Evolutionary conservation across 1,140 invertebrate species (phyloP).

Genomic region (Bactericera cockerelli): DNA sequence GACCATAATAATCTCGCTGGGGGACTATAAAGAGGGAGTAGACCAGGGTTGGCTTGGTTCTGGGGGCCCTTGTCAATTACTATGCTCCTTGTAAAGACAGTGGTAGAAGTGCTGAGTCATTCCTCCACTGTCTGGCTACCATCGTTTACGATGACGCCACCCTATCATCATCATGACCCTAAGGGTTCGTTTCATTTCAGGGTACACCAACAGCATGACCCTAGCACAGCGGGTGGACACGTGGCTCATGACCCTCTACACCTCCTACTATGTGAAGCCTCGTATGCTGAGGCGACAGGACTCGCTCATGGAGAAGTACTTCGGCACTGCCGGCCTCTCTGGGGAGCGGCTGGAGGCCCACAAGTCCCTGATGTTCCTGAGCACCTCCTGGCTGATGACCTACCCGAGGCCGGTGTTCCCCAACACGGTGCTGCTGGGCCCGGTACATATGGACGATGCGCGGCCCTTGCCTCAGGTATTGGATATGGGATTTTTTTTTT

Average conservation of each 20-base stretch:
- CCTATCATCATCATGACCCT: too few relatives aligned
- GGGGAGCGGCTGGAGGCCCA: neutral
- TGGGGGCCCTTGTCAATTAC: too few relatives aligned
- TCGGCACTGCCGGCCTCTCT: neutral
- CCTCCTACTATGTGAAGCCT: neutral
- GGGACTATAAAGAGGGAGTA: too few relatives aligned
- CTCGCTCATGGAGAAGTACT: neutral
- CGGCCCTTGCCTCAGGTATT: conserved; percentile 38
- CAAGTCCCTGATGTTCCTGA: neutral
- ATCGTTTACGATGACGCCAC: too few relatives aligned
- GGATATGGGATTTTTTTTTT: too few relatives aligned
- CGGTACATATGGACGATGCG: conserved; percentile 32
- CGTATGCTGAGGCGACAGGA: neutral
- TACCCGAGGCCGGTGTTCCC: conserved; percentile 26
- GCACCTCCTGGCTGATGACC: conserved; percentile 18
- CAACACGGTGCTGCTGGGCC: conserved; percentile 30
- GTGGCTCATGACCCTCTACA: neutral
- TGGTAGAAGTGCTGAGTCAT: too few relatives aligned
- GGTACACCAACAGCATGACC: neutral
- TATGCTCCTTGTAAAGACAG: too few relatives aligned
- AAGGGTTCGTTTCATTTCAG: neutral
- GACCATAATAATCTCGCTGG: too few relatives aligned
- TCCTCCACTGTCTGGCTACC: too few relatives aligned
- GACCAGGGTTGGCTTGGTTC: too few relatives aligned
- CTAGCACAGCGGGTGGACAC: neutral